These are phyloP conservation scores for Gobius niger DNA, from an alignment of 2,113 vertebrate species.

Conservation along the genomic window DNA sequence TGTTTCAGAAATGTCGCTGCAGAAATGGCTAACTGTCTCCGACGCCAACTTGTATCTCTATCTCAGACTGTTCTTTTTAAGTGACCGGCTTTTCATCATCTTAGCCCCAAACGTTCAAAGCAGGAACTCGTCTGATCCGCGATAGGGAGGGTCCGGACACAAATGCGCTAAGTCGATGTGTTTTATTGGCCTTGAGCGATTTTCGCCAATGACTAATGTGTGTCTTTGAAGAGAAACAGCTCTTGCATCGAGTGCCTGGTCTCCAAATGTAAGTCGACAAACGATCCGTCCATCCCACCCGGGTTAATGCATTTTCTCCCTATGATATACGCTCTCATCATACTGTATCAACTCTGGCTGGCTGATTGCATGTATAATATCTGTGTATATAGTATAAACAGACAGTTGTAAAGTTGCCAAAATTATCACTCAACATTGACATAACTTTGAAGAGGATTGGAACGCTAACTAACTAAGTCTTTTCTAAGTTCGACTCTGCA, in stretches of 20 bases:
- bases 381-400: too few species aligned
- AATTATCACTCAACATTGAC: too few species aligned
- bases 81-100: constrained; percentile 25
- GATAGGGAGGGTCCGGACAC: constrained; percentile 44
- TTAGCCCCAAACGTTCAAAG: constrained; percentile 3
- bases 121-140: constrained; percentile 16
- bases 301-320: constrained; percentile 52
- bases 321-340: constrained; percentile 56
- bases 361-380: too few species aligned
- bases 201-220: constrained; percentile 58
- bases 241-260: constrained; percentile 57
- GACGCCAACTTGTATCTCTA: constrained; percentile 51
- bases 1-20: not conserved
- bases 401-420: too few species aligned
- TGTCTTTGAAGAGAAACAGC: constrained; percentile 52
- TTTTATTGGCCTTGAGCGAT: constrained; percentile 53
- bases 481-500: too few species aligned
- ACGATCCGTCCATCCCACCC: constrained; percentile 58
- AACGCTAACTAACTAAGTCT: too few species aligned
- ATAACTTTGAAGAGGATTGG: too few species aligned
- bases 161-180: constrained; percentile 50
- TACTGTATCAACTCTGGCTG: constrained; percentile 45
- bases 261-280: constrained; percentile 63
- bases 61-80: constrained; percentile 71
- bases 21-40: too few species aligned